Conservation (phyloP, 2,113 vertebrate genomes). For the Pteropus alecto region DNA sequence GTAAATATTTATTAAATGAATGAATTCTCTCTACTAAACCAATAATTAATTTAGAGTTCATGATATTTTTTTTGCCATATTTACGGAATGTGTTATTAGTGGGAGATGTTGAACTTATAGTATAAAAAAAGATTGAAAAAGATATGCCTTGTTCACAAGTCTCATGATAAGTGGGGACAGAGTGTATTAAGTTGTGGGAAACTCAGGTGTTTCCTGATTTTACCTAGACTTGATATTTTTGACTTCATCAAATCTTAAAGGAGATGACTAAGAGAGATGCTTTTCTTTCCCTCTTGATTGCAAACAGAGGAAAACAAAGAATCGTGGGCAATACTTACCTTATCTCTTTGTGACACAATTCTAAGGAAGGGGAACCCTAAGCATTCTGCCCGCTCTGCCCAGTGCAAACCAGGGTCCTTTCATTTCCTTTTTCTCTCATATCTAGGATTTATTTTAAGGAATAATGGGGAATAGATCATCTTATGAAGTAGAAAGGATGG, state of each 20-base stretch:
- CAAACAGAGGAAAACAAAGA: neutral
- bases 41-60: neutral
- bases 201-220: neutral
- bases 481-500: neutral
- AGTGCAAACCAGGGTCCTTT: neutral
- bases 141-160: neutral
- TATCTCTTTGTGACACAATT: neutral
- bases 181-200: neutral
- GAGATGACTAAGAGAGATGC: neutral
- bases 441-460: conserved; percentile 14
- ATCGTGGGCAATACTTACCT: neutral
- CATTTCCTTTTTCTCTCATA: neutral
- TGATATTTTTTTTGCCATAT: neutral
- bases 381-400: neutral
- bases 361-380: neutral
- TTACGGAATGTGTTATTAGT: neutral
- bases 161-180: neutral
- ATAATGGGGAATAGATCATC: neutral
- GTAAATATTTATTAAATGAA: conserved; percentile 22
- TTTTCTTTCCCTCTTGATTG: neutral
- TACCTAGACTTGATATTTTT: neutral
- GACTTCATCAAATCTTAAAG: neutral
- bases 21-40: neutral
- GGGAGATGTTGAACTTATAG: neutral
- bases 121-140: neutral